Evolutionary conservation across 2,888 invertebrate species (phyloP).

Genomic region (Synanthedon formicaeformis): DNA sequence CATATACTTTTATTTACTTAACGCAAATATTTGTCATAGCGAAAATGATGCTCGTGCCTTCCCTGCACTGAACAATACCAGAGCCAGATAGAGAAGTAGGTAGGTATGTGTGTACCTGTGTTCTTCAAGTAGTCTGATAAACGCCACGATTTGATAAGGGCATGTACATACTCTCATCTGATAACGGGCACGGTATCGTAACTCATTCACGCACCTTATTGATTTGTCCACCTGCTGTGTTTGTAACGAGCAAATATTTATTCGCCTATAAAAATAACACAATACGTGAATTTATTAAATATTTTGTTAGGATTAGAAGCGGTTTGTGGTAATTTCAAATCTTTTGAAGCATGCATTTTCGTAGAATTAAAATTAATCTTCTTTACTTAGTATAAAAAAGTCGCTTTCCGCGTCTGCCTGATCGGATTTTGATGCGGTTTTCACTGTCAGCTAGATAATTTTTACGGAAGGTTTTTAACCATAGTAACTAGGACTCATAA

Average conservation of each 20-base stretch:
- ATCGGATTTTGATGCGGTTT: too few relatives aligned
- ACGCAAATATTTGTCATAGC: background rate
- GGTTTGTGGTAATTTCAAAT: too few relatives aligned
- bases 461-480: too few relatives aligned
- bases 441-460: too few relatives aligned
- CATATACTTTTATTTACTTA: too few relatives aligned
- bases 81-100: conserved; percentile 9
- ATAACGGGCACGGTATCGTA: conserved; percentile 26
- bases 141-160: conserved; percentile 39
- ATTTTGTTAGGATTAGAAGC: background rate
- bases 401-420: too few relatives aligned
- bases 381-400: too few relatives aligned
- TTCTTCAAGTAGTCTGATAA: conserved; percentile 27
- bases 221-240: conserved; percentile 48
- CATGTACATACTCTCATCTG: conserved; percentile 21
- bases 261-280: background rate
- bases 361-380: too few relatives aligned
- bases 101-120: too few relatives aligned
- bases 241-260: conserved; percentile 25
- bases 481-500: too few relatives aligned
- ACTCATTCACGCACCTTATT: conserved; percentile 44
- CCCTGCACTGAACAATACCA: conserved; percentile 28
- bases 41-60: conserved; percentile 23
- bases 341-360: too few relatives aligned
- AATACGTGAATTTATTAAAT: background rate